Base-by-base conservation (phyloP, 2,888 invertebrate species). In the Ferdinandea cuprea region DNA sequence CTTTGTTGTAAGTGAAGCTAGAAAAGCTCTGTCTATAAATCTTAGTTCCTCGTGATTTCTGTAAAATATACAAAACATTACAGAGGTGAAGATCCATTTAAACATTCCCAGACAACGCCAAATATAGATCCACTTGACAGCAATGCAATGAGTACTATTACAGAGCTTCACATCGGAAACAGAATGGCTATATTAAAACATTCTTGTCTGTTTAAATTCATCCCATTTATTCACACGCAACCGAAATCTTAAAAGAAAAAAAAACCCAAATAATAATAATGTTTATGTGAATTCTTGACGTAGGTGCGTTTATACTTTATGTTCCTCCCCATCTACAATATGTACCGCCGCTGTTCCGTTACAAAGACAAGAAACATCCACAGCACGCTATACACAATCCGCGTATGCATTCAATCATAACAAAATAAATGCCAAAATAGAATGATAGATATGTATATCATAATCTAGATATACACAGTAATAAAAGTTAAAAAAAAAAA, bases 161-260 rank as follows among this genome's bases (percentile, higher is more conserved):
- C n/a, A n/a, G n/a, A n/a, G n/a, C n/a, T n/a, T n/a, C n/a, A n/a
- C n/a, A n/a, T n/a, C n/a, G n/a, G n/a, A n/a, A n/a, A n/a, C n/a
- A n/a, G n/a, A n/a, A n/a, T n/a, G n/a, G n/a, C n/a, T n/a, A n/a
- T n/a, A n/a, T n/a, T n/a, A n/a, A n/a, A n/a, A n/a, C n/a, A n/a
- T n/a, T n/a, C n/a, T n/a, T n/a, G 63, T 48, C 73, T 40, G 40
- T 58, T 32, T 50, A 52, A 68, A 76, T 68, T 52, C 25, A 25
- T 25, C 5, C 25, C 2, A 25, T 25, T 25, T 25, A 25, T n/a
- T n/a, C 25, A 25, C 25, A 25, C 25, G 25, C 25, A 25, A 25
- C 25, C 25, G 5, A 25, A 25, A 3, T 25, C 25, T 25, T 40
- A 40, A 28, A 19, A 48, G n/a, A 21, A 48, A 25, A 48, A 48